Evolutionary conservation across 2,797 vertebrate species (phyloP).

Genomic region (Siniperca undulata): DNA sequence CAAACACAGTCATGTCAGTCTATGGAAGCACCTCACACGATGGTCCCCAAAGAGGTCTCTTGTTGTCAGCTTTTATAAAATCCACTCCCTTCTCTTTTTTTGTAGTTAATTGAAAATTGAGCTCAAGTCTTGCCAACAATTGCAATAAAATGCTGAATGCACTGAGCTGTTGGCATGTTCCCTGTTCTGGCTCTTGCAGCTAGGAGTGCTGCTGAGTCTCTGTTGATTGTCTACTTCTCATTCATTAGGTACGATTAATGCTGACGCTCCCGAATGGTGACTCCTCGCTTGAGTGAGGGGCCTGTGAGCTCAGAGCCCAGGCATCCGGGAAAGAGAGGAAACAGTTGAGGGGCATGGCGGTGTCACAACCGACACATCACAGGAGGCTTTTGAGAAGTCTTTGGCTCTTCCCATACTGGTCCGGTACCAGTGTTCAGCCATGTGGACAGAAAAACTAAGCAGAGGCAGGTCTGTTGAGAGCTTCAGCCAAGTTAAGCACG

Average conservation of each 20-base stretch:
- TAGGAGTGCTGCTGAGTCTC: slow-evolving; percentile 67
- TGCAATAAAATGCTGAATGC: slow-evolving; percentile 74
- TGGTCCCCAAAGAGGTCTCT: slow-evolving; percentile 72
- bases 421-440: slow-evolving; percentile 74
- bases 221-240: slow-evolving; percentile 72
- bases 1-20: slow-evolving; percentile 66
- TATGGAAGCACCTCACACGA: slow-evolving; percentile 69
- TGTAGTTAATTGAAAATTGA: slow-evolving; percentile 74
- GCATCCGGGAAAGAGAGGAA: slow-evolving; percentile 63
- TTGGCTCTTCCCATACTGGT: slow-evolving; percentile 73
- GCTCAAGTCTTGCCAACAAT: slow-evolving; percentile 67
- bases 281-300: slow-evolving; percentile 47
- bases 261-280: slow-evolving; percentile 55
- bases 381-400: slow-evolving; percentile 73
- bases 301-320: slow-evolving; percentile 67
- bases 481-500: slow-evolving; percentile 81
- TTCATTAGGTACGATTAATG: slow-evolving; percentile 67
- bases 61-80: slow-evolving; percentile 77
- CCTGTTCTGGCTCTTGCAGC: slow-evolving; percentile 60
- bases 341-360: slow-evolving; percentile 57
- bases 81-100: slow-evolving; percentile 63
- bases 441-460: slow-evolving; percentile 76
- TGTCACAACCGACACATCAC: slow-evolving; percentile 74
- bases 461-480: slow-evolving; percentile 75
- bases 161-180: slow-evolving; percentile 66